phyloP scores from a whole-genome alignment of 1,140 invertebrate genomes.

The Meloidogyne hapla region DNA sequence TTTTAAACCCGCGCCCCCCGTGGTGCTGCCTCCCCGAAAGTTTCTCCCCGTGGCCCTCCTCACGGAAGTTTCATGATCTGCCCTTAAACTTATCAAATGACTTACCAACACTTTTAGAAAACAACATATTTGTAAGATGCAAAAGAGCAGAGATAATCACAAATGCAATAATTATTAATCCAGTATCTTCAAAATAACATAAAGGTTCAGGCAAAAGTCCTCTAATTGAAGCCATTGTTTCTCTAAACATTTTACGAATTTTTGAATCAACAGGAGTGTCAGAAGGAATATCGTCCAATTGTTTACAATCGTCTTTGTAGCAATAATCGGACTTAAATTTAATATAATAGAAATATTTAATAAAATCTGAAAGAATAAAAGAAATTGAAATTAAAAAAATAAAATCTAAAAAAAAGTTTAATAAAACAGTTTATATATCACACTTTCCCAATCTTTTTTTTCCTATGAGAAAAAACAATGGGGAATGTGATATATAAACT shows the following conservation, averaged over 20 bases:
- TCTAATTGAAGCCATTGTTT: slow-evolving; percentile 9
- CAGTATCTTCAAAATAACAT: slow-evolving; percentile 33
- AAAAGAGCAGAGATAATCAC: slow-evolving; percentile 5
- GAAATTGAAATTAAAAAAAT: neutral
- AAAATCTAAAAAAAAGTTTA: neutral
- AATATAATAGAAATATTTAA: neutral
- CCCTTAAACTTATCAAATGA: no score
- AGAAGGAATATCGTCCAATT: slow-evolving; percentile 3
- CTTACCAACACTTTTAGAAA: slow-evolving; percentile 8
- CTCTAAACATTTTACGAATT: slow-evolving; percentile 20
- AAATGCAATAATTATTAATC: slow-evolving; percentile 29
- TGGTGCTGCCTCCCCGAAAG: no score
- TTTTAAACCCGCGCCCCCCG: no score
- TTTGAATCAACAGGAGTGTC: slow-evolving; percentile 2
- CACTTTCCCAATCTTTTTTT: no score
- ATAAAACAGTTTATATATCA: neutral
- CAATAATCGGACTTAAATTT: slow-evolving; percentile 19
- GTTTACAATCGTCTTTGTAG: slow-evolving; percentile 28
- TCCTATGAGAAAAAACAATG: no score
- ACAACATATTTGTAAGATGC: slow-evolving; percentile 37
- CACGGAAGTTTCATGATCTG: no score
- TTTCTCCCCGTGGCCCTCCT: no score
- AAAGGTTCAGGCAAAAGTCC: slow-evolving; percentile 23
- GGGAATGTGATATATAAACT: no score
- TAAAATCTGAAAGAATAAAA: neutral